Percentiles rank a stretch among this genome's conserved stretches.
Conservation (phyloP, 2,888 invertebrate species). For the Ormyrus pomaceus region DNA sequence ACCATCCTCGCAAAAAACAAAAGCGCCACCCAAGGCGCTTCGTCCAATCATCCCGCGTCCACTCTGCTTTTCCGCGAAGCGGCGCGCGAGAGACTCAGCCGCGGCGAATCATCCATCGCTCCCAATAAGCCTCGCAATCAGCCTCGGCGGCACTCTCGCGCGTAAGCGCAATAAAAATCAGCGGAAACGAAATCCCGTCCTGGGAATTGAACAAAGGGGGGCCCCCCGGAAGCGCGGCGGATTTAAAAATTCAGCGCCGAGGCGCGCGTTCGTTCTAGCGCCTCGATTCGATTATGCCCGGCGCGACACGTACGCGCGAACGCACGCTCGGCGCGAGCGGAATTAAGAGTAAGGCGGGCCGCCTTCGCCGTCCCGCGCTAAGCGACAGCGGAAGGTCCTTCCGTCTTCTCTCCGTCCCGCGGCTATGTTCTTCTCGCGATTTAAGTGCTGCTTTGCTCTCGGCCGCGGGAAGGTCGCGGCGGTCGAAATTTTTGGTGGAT, state of each 20-base stretch:
- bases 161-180: too few relatives aligned
- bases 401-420: not conserved
- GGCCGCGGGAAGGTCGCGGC: too few relatives aligned
- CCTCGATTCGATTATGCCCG: conserved; percentile 37
- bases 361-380: not conserved
- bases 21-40: too few relatives aligned
- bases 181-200: too few relatives aligned
- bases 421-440: not conserved
- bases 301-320: conserved; percentile 23
- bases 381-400: conserved; percentile 18
- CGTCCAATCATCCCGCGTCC: too few relatives aligned
- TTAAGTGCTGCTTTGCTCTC: not conserved
- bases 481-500: not conserved
- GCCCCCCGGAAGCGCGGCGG: not conserved
- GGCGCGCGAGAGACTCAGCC: too few relatives aligned
- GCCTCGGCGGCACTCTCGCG: too few relatives aligned
- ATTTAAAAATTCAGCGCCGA: conserved; percentile 43
- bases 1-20: too few relatives aligned
- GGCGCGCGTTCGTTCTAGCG: not conserved
- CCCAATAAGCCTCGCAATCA: too few relatives aligned
- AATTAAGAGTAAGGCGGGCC: not conserved
- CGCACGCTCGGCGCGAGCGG: not conserved
- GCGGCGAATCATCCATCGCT: too few relatives aligned
- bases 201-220: too few relatives aligned
- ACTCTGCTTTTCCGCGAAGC: too few relatives aligned